Evolutionary conservation across 1,140 invertebrate species (phyloP).

Genomic region (Colletes gigas): DNA sequence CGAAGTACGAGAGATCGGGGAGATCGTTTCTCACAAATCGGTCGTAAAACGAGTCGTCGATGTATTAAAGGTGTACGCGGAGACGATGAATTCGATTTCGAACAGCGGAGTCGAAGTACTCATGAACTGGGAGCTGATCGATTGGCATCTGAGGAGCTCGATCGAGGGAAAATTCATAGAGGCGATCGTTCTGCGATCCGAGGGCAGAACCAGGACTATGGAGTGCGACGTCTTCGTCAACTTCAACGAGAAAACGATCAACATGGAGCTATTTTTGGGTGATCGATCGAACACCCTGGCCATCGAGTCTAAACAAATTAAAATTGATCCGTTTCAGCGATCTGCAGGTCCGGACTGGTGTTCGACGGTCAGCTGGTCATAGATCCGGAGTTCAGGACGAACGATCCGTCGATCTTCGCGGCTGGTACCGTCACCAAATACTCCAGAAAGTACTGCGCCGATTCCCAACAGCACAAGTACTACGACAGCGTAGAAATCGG

Average conservation of each 20-base stretch:
- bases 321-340: slow-evolving; percentile 79
- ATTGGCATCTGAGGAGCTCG: slow-evolving; percentile 51
- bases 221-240: slow-evolving; percentile 63
- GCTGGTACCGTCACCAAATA: slow-evolving; percentile 86
- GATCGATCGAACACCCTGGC: slow-evolving; percentile 14
- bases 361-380: slow-evolving; percentile 88
- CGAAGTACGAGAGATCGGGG: slow-evolving; percentile 53
- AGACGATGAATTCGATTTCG: slow-evolving; percentile 56
- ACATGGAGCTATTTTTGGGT: slow-evolving; percentile 80
- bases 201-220: slow-evolving; percentile 31
- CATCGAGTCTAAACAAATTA: not conserved
- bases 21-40: not conserved
- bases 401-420: slow-evolving; percentile 86
- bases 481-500: slow-evolving; percentile 83
- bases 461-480: slow-evolving; percentile 78
- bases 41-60: not conserved
- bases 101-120: slow-evolving; percentile 57
- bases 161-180: slow-evolving; percentile 44
- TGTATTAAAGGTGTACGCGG: slow-evolving; percentile 59
- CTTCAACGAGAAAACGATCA: slow-evolving; percentile 63
- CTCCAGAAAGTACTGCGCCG: slow-evolving; percentile 81
- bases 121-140: slow-evolving; percentile 56
- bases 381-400: slow-evolving; percentile 85
- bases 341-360: slow-evolving; percentile 85
- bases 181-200: slow-evolving; percentile 47